Percentiles rank a stretch among this genome's conserved stretches.
These are phyloP conservation scores for Pristionchus exspectatus DNA, from an alignment of 2,888 invertebrate genomes.

Conservation along the genomic window DNA sequence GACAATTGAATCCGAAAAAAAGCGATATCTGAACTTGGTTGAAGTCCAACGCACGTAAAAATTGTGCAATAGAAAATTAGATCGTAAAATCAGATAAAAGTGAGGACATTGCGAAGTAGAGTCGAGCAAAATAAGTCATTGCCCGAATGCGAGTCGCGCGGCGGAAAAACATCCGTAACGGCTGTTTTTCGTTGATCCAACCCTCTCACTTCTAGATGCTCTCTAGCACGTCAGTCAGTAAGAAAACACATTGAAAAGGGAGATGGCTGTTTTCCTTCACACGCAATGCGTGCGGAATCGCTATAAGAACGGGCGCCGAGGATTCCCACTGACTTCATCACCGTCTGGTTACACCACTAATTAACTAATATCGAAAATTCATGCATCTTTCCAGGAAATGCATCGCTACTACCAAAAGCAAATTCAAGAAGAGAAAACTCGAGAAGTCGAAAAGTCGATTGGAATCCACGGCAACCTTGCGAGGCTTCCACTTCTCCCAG, in stretches of 20 bases:
- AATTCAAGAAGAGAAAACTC: neutral
- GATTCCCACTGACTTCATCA: neutral
- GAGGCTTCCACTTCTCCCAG: neutral
- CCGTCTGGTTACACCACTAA: neutral
- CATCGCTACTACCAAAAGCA: neutral
- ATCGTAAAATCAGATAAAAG: too few species aligned
- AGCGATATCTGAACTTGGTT: too few species aligned
- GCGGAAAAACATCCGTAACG: neutral
- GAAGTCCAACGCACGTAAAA: too few species aligned
- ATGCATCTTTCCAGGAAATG: neutral
- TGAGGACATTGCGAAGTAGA: neutral
- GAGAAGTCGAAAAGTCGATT: neutral
- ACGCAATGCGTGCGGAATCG: neutral
- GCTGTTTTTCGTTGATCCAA: neutral
- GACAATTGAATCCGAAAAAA: too few species aligned
- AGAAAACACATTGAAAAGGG: too few species aligned
- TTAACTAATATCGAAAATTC: neutral
- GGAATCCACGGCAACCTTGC: slow-evolving; percentile 1
- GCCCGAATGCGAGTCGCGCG: neutral
- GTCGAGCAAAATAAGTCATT: neutral
- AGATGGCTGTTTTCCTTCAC: neutral
- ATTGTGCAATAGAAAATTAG: too few species aligned
- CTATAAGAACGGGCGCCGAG: neutral
- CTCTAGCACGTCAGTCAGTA: too few species aligned
- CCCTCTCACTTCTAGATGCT: too few species aligned